phyloP scores from a whole-genome alignment of 1,140 invertebrate species.

The Papilio xuthus region DNA sequence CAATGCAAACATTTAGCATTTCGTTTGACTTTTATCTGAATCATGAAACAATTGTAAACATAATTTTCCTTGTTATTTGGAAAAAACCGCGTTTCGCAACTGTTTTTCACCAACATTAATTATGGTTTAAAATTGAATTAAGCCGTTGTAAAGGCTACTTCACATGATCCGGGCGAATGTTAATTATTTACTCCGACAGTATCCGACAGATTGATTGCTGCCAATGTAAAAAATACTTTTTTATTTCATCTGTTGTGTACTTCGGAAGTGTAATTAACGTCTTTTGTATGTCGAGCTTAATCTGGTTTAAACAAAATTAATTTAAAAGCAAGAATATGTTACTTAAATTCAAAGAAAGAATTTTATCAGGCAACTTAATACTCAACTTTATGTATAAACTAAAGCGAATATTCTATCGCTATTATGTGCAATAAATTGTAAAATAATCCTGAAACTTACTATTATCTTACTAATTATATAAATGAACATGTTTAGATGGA shows the following conservation, averaged over 20 bases:
- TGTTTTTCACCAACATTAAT: not conserved
- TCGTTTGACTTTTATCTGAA: not conserved
- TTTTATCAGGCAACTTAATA: too few relatives aligned
- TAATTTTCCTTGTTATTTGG: not conserved
- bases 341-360: too few relatives aligned
- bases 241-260: not conserved
- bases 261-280: slow-evolving; percentile 4
- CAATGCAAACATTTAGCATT: not conserved
- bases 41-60: not conserved
- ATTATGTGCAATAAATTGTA: too few relatives aligned
- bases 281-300: not conserved
- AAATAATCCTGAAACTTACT: too few relatives aligned
- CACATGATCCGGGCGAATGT: not conserved
- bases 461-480: too few relatives aligned
- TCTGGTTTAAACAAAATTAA: not conserved
- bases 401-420: too few relatives aligned
- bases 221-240: not conserved
- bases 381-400: too few relatives aligned
- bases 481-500: too few relatives aligned
- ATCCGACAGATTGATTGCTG: slow-evolving; percentile 28
- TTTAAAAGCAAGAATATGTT: not conserved
- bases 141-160: not conserved
- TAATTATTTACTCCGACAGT: slow-evolving; percentile 22
- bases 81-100: not conserved
- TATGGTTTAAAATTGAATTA: slow-evolving; percentile 10